These are phyloP conservation scores for Latheticus oryzae DNA, from an alignment of 2,888 invertebrate genomes.

Conservation along the genomic window DNA sequence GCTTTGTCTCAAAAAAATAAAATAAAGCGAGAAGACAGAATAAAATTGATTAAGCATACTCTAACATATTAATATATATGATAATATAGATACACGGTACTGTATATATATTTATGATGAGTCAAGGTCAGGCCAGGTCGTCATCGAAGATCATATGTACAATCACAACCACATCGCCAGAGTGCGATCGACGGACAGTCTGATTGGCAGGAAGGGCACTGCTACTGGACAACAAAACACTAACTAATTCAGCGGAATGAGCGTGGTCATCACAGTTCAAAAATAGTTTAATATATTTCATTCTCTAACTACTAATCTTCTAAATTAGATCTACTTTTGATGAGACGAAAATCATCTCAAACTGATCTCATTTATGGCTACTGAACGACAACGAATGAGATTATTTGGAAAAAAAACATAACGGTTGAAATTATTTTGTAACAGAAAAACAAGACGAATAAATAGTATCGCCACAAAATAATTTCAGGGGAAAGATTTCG, in stretches of 20 bases:
- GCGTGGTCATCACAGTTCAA: slow-evolving; percentile 59
- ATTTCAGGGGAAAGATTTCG: slow-evolving; percentile 4
- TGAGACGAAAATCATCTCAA: background rate
- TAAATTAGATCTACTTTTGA: slow-evolving; percentile 41
- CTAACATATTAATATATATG: slow-evolving; percentile 60
- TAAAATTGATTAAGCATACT: slow-evolving; percentile 64
- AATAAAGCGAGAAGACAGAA: slow-evolving; percentile 63
- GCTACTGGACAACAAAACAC: slow-evolving; percentile 52
- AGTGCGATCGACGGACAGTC: slow-evolving; percentile 58
- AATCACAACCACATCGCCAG: slow-evolving; percentile 64
- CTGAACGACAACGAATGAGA: slow-evolving; percentile 37
- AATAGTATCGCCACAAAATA: slow-evolving; percentile 24
- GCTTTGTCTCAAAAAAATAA: slow-evolving; percentile 57
- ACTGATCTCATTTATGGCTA: slow-evolving; percentile 30
- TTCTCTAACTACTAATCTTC: slow-evolving; percentile 30
- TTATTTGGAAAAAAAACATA: no score
- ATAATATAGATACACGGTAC: slow-evolving; percentile 64
- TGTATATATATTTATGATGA: slow-evolving; percentile 61
- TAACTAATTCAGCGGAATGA: slow-evolving; percentile 58
- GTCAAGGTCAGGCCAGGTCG: slow-evolving; percentile 66
- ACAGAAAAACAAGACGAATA: slow-evolving; percentile 23
- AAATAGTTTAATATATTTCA: slow-evolving; percentile 30
- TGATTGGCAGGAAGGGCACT: slow-evolving; percentile 58
- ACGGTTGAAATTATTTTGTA: slow-evolving; percentile 30
- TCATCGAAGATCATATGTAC: slow-evolving; percentile 65